A percentile compares a stretch with the other conserved stretches of the same genome.
phyloP scores from a whole-genome alignment of 2,797 vertebrate species.

The Hydrophis major region DNA sequence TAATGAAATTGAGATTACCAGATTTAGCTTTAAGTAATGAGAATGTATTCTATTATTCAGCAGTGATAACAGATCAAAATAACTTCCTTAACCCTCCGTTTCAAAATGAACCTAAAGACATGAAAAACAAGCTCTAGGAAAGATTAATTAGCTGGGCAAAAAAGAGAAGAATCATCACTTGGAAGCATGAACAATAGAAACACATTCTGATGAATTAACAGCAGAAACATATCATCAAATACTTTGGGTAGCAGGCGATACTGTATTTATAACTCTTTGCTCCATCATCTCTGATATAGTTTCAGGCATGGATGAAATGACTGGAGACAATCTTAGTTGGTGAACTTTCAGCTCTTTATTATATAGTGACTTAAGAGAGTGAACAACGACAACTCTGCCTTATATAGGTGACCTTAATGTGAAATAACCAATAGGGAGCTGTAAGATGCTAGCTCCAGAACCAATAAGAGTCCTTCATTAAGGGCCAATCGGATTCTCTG shows the following conservation, averaged over 20 bases:
- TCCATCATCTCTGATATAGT: background rate
- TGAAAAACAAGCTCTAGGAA: background rate
- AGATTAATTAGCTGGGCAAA: background rate
- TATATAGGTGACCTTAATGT: no score
- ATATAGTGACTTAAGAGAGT: no score
- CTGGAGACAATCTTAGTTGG: no score
- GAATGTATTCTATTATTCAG: background rate
- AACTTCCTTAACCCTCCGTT: background rate
- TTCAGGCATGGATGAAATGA: no score
- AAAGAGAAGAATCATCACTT: background rate
- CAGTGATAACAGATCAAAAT: background rate
- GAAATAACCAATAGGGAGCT: no score
- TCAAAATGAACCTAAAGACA: background rate
- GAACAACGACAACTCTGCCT: no score
- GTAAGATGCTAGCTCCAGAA: no score
- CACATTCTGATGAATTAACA: background rate
- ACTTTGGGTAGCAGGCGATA: background rate
- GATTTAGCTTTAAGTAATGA: background rate
- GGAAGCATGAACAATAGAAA: background rate
- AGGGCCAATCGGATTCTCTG: no score
- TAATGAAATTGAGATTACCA: background rate
- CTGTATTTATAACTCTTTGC: background rate
- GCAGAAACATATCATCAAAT: background rate
- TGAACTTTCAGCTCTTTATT: no score
- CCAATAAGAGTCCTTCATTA: no score